A percentile compares a stretch with the other conserved stretches of the same genome.
Conservation (phyloP, 2,797 vertebrate genomes). For the Syndactyla subalaris region DNA sequence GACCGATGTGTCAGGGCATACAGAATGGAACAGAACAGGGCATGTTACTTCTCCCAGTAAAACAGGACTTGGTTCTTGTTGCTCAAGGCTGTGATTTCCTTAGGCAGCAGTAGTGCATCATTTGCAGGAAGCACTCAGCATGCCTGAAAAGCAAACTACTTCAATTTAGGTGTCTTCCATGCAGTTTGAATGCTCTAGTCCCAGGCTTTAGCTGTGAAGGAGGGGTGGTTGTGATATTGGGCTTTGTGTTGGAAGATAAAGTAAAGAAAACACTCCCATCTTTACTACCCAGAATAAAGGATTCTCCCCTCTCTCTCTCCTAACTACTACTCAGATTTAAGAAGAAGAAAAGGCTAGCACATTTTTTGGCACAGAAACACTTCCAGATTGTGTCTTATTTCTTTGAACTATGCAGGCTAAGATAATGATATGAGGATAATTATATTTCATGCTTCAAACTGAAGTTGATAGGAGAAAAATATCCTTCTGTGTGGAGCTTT, state of each 20-base stretch:
- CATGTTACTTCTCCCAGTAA: background rate
- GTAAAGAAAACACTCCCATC: background rate
- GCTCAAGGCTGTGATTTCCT: background rate
- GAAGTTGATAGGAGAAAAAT: constrained; percentile 74
- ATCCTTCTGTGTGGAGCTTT: constrained; percentile 61
- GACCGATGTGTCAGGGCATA: background rate
- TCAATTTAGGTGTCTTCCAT: background rate
- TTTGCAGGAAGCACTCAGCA: background rate
- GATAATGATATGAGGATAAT: constrained; percentile 80
- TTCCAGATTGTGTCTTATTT: constrained; percentile 82
- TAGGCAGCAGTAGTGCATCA: background rate
- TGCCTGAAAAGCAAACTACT: background rate
- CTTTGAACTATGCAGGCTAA: constrained; percentile 77
- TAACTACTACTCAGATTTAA: constrained; percentile 38
- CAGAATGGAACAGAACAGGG: background rate
- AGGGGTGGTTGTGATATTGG: background rate
- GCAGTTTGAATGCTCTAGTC: background rate
- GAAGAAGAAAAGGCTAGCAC: constrained; percentile 79
- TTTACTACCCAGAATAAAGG: background rate
- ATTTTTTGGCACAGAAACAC: constrained; percentile 76
- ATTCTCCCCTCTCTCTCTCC: constrained; percentile 16
- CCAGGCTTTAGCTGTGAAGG: background rate
- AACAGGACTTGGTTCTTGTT: background rate
- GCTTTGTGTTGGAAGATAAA: background rate
- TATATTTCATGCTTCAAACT: constrained; percentile 77